A percentile compares a stretch with the other conserved stretches of the same genome.
phyloP scores from a whole-genome alignment of 2,888 invertebrate genomes.

The Plagodis dolabraria region DNA sequence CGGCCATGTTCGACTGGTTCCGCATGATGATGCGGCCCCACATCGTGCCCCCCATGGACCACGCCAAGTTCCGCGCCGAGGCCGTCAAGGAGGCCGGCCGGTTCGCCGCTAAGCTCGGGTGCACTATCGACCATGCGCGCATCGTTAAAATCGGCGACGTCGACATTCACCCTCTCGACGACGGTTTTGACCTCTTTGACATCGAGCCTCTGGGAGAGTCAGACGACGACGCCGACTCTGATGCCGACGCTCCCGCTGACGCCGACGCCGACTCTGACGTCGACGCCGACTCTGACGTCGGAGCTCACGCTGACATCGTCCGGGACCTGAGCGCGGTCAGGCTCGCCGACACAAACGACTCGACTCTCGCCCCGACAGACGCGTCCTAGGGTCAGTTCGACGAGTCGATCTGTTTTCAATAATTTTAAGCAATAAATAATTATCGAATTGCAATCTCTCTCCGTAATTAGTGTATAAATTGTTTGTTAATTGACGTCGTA shows the following conservation, averaged over 20 bases:
- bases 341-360: background rate
- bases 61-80: background rate
- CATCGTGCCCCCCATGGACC: slow-evolving; percentile 30
- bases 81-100: no score
- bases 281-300: background rate
- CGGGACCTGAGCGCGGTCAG: background rate
- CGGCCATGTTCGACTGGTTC: slow-evolving; percentile 56
- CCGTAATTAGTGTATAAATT: slow-evolving; percentile 9
- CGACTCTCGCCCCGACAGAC: background rate
- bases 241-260: background rate
- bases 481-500: slow-evolving; percentile 10
- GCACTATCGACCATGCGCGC: no score
- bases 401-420: background rate
- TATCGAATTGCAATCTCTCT: slow-evolving; percentile 15
- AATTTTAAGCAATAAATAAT: slow-evolving; percentile 12
- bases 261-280: background rate
- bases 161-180: no score
- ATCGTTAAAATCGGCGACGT: no score
- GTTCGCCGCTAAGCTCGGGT: no score
- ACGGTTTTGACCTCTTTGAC: no score
- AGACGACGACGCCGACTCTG: background rate
- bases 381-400: background rate
- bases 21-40: slow-evolving; percentile 45
- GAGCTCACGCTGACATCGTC: background rate
- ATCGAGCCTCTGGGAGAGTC: background rate